These are phyloP conservation scores for Plutella xylostella DNA, from an alignment of 2,888 invertebrate species.

Conservation along the genomic window DNA sequence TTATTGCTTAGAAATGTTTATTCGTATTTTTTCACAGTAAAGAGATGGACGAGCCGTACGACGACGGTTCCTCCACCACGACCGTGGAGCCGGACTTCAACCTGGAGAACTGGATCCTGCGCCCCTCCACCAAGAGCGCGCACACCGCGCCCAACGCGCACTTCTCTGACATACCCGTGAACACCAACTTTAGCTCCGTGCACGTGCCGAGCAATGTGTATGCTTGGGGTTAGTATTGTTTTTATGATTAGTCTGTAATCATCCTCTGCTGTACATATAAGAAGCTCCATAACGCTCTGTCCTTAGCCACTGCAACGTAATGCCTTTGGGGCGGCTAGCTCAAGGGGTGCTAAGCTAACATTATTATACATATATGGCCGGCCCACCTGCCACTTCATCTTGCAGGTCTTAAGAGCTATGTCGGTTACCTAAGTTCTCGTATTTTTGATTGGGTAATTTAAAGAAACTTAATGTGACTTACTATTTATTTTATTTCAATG, in stretches of 20 bases:
- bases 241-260: too few relatives aligned
- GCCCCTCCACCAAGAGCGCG: conserved; percentile 72
- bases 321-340: too few relatives aligned
- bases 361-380: too few relatives aligned
- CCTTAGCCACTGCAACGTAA: too few relatives aligned
- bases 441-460: background rate
- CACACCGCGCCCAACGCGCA: conserved; percentile 77
- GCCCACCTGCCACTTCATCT: too few relatives aligned
- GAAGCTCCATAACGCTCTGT: too few relatives aligned
- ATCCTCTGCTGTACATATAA: too few relatives aligned
- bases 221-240: conserved; percentile 76
- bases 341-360: too few relatives aligned
- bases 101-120: conserved; percentile 61
- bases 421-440: background rate
- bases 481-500: background rate
- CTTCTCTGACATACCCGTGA: conserved; percentile 83
- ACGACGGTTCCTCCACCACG: conserved; percentile 58
- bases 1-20: too few relatives aligned
- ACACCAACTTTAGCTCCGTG: conserved; percentile 85
- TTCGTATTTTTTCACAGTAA: conserved; percentile 77
- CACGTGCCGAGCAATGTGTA: conserved; percentile 97
- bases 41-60: conserved; percentile 72
- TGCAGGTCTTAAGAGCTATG: too few relatives aligned
- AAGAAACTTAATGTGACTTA: background rate
- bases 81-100: conserved; percentile 66